phyloP scores from a whole-genome alignment of 2,113 vertebrate genomes.

The Laticauda colubrina region DNA sequence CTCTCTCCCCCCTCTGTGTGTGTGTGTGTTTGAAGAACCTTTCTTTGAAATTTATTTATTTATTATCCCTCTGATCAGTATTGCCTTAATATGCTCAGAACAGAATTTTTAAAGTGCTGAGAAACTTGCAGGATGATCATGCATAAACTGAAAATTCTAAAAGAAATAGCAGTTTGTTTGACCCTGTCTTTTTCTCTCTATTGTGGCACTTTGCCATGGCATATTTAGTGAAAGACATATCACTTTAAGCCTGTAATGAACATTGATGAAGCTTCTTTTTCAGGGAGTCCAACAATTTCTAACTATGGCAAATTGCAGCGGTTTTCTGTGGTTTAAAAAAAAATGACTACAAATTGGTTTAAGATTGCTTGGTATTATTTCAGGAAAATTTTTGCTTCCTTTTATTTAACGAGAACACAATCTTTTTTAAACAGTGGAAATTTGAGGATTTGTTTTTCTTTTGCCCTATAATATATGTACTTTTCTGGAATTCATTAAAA shows the following conservation, averaged over 20 bases:
- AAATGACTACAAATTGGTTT: background rate
- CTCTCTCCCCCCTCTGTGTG: background rate
- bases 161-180: conserved; percentile 33
- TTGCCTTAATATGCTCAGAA: conserved; percentile 50
- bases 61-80: conserved; percentile 43
- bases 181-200: conserved; percentile 30
- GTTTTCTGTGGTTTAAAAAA: conserved; percentile 5
- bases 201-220: conserved; percentile 28
- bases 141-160: conserved; percentile 17
- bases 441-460: background rate
- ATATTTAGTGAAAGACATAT: conserved; percentile 12
- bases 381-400: background rate
- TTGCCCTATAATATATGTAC: conserved; percentile 11
- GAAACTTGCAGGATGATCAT: conserved; percentile 27
- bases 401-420: conserved; percentile 3
- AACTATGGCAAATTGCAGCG: conserved; percentile 10
- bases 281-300: background rate
- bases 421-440: background rate
- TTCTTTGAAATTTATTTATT: conserved; percentile 53
- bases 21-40: conserved; percentile 15
- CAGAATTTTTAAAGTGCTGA: conserved; percentile 26
- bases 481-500: background rate
- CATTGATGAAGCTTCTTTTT: background rate
- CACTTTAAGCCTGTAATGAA: conserved; percentile 15
- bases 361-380: conserved; percentile 6